Base-by-base conservation (phyloP, 92 coral and sea anemone genomes). In the Epizoanthus illoricatus region DNA sequence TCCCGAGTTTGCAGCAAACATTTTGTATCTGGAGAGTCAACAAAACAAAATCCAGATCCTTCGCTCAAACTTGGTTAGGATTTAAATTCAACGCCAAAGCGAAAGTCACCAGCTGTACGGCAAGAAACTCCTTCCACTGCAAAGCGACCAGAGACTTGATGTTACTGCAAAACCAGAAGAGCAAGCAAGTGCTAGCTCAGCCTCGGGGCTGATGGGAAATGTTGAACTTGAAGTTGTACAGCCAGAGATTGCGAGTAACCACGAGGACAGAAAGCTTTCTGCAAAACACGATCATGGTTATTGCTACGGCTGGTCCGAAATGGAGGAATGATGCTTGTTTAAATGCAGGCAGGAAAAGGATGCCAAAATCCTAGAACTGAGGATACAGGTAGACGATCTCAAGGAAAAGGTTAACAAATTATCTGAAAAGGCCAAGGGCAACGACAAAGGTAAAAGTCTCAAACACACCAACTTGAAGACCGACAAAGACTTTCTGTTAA, bases 1-100 rank as follows among this genome's bases (percentile, higher is more conserved):
- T 83, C 73, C n/a, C 65, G 73, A 24, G 86, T 81, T 19, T 81
- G 85, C 79, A 73, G 73, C 39, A 56, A 73, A 10, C 86, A 83
- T 54, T 83, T 83, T 83, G 20, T 59, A 12, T 8, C 24, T 58
- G 86, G 80, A 16, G 33, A 83, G n/a, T 63, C 80, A 83, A 83
- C 62, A 0, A 23, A 58, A 33, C 66, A 83, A 10, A 73, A 83
- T 73, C 86, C 71, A n/a, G 71, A 72, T 69, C 80, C 86, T 12
- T 11, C 64, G 43, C 41, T 73, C 11, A 73, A 73, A 17, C 20
- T 83, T 24, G 80, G 86, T 8, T 83, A 71, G 49, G 58, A 59
- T n/a, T 54, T 5, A 20, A 61, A 19, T 1, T 21, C 63, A 9
- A 62, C 39, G 21, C 54, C 86, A 21, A 83, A 83, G 59, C 24